Base-by-base conservation (phyloP, 2,113 vertebrate species). In the Dicrurus megarhynchus region DNA sequence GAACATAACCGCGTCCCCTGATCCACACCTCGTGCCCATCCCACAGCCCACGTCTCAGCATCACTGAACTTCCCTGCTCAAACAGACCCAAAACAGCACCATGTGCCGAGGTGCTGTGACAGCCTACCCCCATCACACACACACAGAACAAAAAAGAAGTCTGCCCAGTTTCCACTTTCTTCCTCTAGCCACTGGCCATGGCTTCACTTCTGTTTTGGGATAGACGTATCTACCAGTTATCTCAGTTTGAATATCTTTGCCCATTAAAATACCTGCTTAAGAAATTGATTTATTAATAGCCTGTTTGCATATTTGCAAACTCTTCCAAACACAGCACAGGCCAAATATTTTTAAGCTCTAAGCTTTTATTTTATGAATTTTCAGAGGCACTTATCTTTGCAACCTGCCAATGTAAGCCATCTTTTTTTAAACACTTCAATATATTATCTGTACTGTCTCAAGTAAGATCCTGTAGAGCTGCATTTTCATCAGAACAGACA, bases 101-200 rank as follows among this genome's bases (percentile, higher is more conserved):
- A 28, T 0, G 1, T 47, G 35, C 10, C 0, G 0, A 59, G 10
- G 9, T 8, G 9, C 39, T 67, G 14, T 27, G 21, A 33, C 27
- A 14, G 7, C 10, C 59, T 10, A 27, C 4, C 14, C 7, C 2
- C 44, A 69, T 2, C 41, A 65, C 37, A 52, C 37, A 52, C 37
- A 50, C 35, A 53, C 7, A 10, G 15, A 50, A 60, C 0, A 3
- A 30, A 57, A 69, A 20, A 76, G 3, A 76, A 44, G 6, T 18
- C 28, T 86, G 44, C 30, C 19, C 41, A 8, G 1, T 39, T 74
- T 65, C 39, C 24, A 15, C 11, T 35, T 60, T 65, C 37, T 53
- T 74, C 52, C 60, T 61, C 26, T 21, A 74, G 22, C 14, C 76
- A 30, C 0, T 26, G 17, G 32, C 7, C 28, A 35, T 24, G 21